Percentiles rank a stretch among this genome's conserved stretches.
Evolutionary conservation across 2,797 vertebrate species (phyloP).

Genomic region (Gorsachius magnificus): DNA sequence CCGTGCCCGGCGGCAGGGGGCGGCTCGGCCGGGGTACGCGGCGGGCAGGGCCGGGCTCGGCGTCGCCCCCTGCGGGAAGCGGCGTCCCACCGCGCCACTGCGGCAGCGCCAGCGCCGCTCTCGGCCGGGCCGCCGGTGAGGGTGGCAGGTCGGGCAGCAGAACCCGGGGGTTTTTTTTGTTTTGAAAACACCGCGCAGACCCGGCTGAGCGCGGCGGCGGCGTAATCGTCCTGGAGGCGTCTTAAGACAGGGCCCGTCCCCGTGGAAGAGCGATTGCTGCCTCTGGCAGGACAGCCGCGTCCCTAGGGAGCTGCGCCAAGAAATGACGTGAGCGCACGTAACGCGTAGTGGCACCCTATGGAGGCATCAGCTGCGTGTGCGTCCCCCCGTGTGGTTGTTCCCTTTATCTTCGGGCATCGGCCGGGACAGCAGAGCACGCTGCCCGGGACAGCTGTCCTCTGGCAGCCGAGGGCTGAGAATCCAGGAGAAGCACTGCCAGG

Average conservation of each 20-base stretch:
- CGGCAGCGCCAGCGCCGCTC: no score
- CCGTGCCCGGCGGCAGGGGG: no score
- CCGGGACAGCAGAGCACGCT: fast-evolving
- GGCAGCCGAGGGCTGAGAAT: no score
- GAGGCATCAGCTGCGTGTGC: no score
- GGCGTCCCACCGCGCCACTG: not conserved
- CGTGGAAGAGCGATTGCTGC: fast-evolving
- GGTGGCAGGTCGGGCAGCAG: not conserved
- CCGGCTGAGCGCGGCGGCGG: no score
- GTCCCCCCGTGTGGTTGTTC: fast-evolving
- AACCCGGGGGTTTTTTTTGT: not conserved
- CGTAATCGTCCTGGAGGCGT: not conserved
- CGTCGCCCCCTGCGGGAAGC: not conserved
- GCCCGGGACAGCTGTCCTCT: no score
- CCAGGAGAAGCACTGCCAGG: fast-evolving
- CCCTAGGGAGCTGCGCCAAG: not conserved
- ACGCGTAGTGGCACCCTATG: fast-evolving
- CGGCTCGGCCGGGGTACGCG: no score
- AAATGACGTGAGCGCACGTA: fast-evolving
- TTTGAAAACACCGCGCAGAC: not conserved
- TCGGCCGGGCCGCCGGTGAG: no score
- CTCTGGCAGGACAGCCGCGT: fast-evolving
- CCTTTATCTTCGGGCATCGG: fast-evolving
- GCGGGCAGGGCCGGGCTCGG: not conserved
- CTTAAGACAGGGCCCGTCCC: not conserved